Conservation (phyloP, 2,888 invertebrate genomes). For the Diarsia rubi region DNA sequence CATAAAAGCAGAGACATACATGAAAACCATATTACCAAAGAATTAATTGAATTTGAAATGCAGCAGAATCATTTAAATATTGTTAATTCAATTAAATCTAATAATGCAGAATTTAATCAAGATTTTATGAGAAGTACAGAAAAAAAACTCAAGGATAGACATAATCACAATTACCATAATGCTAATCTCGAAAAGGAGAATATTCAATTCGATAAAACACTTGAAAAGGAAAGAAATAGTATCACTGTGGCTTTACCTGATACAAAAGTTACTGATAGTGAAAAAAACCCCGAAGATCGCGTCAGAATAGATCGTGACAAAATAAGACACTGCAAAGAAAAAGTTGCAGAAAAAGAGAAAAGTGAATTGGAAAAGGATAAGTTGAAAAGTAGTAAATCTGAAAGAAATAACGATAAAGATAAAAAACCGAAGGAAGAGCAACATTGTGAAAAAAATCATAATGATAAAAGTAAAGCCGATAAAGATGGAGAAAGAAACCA, state of each 20-base stretch:
- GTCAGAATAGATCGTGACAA: conserved; percentile 85
- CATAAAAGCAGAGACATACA: conserved; percentile 69
- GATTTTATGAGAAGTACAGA: conserved; percentile 75
- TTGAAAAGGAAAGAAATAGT: conserved; percentile 81
- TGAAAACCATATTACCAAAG: conserved; percentile 77
- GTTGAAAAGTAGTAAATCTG: conserved; percentile 76
- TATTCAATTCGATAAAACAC: conserved; percentile 83
- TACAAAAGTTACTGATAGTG: conserved; percentile 77
- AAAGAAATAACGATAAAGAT: conserved; percentile 79
- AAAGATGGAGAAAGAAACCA: conserved; percentile 77
- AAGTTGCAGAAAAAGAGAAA: conserved; percentile 81
- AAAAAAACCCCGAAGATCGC: conserved; percentile 84
- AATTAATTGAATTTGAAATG: conserved; percentile 75
- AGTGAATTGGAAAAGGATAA: conserved; percentile 78
- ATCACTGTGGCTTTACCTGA: conserved; percentile 48
- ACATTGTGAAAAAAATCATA: conserved; percentile 70
- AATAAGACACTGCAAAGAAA: conserved; percentile 79
- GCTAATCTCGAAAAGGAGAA: conserved; percentile 86
- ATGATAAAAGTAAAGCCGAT: conserved; percentile 75
- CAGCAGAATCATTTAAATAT: conserved; percentile 76
- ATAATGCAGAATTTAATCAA: conserved; percentile 66
- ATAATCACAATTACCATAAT: conserved; percentile 74
- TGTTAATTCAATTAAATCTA: conserved; percentile 74
- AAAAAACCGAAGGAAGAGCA: conserved; percentile 78
- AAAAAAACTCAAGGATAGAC: conserved; percentile 78